Evolutionary conservation across 2,797 vertebrate genomes (phyloP), one percentile per base, ranked within the genome.

Genomic region (Melanogrammus aeglefinus): DNA sequence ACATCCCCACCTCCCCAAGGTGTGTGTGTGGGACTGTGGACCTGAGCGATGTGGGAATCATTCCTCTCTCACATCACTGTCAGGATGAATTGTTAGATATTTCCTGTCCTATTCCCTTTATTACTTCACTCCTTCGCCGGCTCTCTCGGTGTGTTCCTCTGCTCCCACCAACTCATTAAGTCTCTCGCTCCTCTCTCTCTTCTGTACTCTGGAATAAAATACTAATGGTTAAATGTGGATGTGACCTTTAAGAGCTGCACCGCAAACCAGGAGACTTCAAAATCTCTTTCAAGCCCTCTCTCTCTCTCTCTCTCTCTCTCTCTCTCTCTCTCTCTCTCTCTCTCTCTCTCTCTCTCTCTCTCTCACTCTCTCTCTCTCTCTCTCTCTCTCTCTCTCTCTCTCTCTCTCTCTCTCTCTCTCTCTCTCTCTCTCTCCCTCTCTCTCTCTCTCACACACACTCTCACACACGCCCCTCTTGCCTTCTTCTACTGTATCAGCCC

Each of bases 221-320:
- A 90, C 86, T 88, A 88, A 91, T 69, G 44, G 75, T 44, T 69
- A 76, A 74, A 76, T 88, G 83, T 87, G 84, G 90, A 84, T 84
- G 81, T 91, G 89, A 92, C 90, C 90, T 89, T 81, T 87, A 82
- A n/a, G 75, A 24, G 70, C 79, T 74, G 77, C 77, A 13, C 29
- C 44, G 29, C 76, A 86, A 79, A 86, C 82, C 81, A 86, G 83
- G 79, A 86, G 72, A 83, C 76, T 79, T 72, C 89, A 86, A 90
- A 90, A 85, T 81, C 76, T 44, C 77, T 74, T 57, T 44, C 51
- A 57, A 57, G 51, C 18, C n/a, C 51, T 57, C 51, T 57, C 51
- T 47, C 70, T 21, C 39, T 31, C 69, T n/a, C 8, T 31, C 76
- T 82, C 72, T 84, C 79, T 78, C 77, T 31, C 29, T 2, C 29